Evolutionary conservation across 2,797 vertebrate species (phyloP).

Genomic region (Pipistrellus pygmaeus): DNA sequence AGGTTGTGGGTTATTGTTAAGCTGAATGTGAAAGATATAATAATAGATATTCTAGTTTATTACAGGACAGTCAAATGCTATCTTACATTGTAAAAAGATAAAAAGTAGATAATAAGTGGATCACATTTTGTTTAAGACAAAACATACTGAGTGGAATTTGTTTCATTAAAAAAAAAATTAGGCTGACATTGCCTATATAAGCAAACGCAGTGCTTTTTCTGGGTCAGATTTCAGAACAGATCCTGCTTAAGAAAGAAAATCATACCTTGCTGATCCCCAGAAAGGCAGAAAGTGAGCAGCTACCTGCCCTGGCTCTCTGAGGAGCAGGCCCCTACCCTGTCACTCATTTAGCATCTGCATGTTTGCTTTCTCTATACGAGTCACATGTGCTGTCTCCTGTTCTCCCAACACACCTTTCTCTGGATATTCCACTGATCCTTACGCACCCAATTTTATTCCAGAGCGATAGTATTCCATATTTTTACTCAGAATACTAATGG

Average conservation of each 20-base stretch:
- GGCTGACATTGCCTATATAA: neutral
- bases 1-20: no score
- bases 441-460: conserved; percentile 25
- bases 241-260: conserved; percentile 39
- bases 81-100: conserved; percentile 31
- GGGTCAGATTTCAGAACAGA: conserved; percentile 6
- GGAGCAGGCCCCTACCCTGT: neutral
- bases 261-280: neutral
- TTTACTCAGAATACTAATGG: conserved; percentile 31
- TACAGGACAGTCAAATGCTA: neutral
- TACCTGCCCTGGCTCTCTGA: neutral
- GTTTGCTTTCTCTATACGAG: neutral
- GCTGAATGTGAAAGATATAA: conserved; percentile 38
- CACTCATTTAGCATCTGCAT: neutral
- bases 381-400: neutral
- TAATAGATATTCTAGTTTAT: neutral
- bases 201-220: conserved; percentile 4
- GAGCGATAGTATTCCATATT: neutral
- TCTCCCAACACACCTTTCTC: neutral
- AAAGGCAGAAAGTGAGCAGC: neutral
- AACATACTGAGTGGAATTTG: conserved; percentile 59
- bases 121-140: conserved; percentile 51
- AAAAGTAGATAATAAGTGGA: conserved; percentile 30
- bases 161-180: conserved; percentile 33
- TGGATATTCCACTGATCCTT: neutral